Percentiles rank a stretch among this genome's conserved stretches.
These are phyloP conservation scores for Dipodomys spectabilis DNA, from an alignment of 2,113 vertebrate genomes.

Conservation along the genomic window DNA sequence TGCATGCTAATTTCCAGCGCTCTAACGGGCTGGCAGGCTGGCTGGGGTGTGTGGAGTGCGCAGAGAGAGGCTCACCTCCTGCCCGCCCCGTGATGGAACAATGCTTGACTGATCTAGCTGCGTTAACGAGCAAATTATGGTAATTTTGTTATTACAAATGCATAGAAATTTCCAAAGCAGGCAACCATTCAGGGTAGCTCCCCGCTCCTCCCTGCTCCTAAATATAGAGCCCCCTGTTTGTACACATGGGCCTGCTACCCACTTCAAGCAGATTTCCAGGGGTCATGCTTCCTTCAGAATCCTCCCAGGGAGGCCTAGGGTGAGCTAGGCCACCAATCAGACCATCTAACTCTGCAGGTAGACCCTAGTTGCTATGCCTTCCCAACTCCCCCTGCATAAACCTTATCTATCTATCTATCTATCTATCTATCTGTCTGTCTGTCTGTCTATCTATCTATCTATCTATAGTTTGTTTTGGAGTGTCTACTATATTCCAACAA, in stretches of 20 bases:
- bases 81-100: slow-evolving; percentile 86
- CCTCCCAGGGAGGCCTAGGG: neutral
- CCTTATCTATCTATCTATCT: neutral
- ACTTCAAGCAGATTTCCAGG: neutral
- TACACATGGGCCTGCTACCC: slow-evolving; percentile 74
- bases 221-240: slow-evolving; percentile 86
- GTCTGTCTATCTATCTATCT: too few species aligned
- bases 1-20: slow-evolving; percentile 91
- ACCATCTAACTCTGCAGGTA: neutral
- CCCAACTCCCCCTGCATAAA: neutral
- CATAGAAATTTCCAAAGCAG: slow-evolving; percentile 92
- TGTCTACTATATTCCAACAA: neutral
- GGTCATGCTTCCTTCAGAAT: neutral
- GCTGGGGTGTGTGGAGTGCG: slow-evolving; percentile 76
- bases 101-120: slow-evolving; percentile 93
- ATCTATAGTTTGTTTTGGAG: neutral
- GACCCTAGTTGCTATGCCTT: neutral
- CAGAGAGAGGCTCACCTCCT: slow-evolving; percentile 83
- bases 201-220: slow-evolving; percentile 85
- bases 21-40: slow-evolving; percentile 89
- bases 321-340: neutral
- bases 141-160: slow-evolving; percentile 95
- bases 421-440: too few species aligned
- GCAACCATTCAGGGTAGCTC: slow-evolving; percentile 88
- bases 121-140: slow-evolving; percentile 93